Conservation (phyloP, 2,888 invertebrate genomes). For the Malthinus flaveolus region DNA sequence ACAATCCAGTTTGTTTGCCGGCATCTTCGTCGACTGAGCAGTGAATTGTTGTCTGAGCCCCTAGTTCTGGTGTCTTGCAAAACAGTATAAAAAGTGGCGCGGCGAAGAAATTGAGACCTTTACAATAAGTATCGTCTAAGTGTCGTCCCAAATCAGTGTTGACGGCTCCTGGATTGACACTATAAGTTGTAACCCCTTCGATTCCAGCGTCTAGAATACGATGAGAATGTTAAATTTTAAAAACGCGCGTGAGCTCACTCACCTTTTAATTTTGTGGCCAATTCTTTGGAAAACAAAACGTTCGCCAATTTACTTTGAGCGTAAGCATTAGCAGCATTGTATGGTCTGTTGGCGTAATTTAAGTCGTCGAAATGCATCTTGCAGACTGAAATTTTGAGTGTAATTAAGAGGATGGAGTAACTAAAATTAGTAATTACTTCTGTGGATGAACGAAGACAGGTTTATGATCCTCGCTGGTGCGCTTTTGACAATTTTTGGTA, state of each 20-base stretch:
- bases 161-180: constrained; percentile 74
- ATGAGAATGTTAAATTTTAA: too few species aligned
- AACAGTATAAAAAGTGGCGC: constrained; percentile 49
- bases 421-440: constrained; percentile 30
- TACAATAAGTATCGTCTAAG: constrained; percentile 48
- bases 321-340: constrained; percentile 69
- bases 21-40: constrained; percentile 71
- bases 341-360: too few species aligned
- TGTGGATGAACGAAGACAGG: constrained; percentile 52
- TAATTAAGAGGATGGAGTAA: constrained; percentile 31
- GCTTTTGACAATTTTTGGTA: constrained; percentile 58
- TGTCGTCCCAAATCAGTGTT: constrained; percentile 76
- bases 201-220: constrained; percentile 45
- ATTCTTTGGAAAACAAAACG: constrained; percentile 71
- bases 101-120: constrained; percentile 58
- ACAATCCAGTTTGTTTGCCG: constrained; percentile 60
- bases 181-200: constrained; percentile 66
- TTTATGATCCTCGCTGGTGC: constrained; percentile 57
- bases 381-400: constrained; percentile 54
- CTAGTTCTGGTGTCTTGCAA: constrained; percentile 63
- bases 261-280: constrained; percentile 59
- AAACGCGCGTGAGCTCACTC: constrained; percentile 7
- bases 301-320: constrained; percentile 80
- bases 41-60: constrained; percentile 77
- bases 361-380: constrained; percentile 74